Evolutionary conservation across 2,888 invertebrate genomes (phyloP), one percentile per base, ranked within the genome.

Genomic region (Kuschelorhynchus macadamiae): DNA sequence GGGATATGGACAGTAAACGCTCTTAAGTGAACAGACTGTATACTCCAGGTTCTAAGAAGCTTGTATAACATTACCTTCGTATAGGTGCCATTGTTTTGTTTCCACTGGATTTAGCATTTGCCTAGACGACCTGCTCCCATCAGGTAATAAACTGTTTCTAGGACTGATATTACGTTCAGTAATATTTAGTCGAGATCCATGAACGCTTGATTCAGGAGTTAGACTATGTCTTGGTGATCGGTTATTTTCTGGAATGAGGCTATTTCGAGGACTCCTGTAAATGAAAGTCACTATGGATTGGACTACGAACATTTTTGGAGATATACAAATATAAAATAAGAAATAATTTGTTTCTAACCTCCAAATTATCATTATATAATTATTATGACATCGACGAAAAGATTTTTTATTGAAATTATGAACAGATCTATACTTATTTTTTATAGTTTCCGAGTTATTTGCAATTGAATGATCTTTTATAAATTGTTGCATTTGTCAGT

Each of bases 161-260:
- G 85, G 86, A 73, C 87, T 87, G 65, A 87, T 78, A 32, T 84
- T 85, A 33, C 86, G 79, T 50, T 83, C 83, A 1, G 78, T 75
- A 20, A 82, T 75, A 72, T 75, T 82, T 70, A 81, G 73, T 63
- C 91, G 82, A 5, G 81, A 81, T 41, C 80, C 79, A 68, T 80
- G 78, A 36, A 79, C 77, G 62, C 81, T 82, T 47, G 82, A 83
- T 47, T 90, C 90, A 17, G 90, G 89, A 21, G 88, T 86, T 50
- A 90, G 85, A 12, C 90, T 90, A 75, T 89, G 88, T 53, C 90
- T 85, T 0, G 90, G 87, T 62, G 88, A 89, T 87, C 84, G 44
- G 80, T 79, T 72, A 0, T 87, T 86, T 66, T 88, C 88, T 0
- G 88, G 87, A 0, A 86, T 85, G 44, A 89, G 74, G 1, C 88